Percentiles rank a stretch among this genome's conserved stretches.
These are phyloP conservation scores for Bubo blakistoni DNA, from an alignment of 2,113 vertebrate genomes.

Conservation along the genomic window DNA sequence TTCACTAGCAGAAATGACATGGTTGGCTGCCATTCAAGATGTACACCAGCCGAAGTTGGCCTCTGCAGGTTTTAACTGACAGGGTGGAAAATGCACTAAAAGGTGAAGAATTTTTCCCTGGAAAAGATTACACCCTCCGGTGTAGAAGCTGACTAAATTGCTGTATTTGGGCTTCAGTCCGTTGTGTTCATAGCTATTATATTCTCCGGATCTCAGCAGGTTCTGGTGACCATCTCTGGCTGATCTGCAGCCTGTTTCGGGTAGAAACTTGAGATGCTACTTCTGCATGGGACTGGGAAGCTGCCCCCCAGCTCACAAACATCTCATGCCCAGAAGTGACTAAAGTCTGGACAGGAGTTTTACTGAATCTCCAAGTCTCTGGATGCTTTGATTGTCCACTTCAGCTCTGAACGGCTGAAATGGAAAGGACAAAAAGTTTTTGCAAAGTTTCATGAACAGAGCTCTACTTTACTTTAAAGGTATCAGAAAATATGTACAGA, in stretches of 20 bases:
- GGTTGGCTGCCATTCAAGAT: background rate
- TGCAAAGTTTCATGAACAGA: background rate
- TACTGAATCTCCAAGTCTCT: background rate
- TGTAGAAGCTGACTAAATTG: background rate
- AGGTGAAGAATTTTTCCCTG: background rate
- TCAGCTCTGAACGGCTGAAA: background rate
- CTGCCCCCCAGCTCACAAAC: background rate
- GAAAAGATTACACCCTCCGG: background rate
- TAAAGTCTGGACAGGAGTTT: background rate
- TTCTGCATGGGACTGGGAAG: background rate
- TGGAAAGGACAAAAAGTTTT: background rate
- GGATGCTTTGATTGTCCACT: background rate
- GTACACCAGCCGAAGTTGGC: background rate
- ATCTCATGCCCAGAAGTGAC: background rate
- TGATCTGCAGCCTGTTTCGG: background rate
- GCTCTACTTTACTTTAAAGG: background rate
- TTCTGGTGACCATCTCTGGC: background rate
- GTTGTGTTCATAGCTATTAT: background rate
- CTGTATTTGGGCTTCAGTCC: background rate
- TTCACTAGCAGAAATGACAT: background rate
- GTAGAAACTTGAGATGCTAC: rapidly evolving
- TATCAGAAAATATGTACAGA: background rate
- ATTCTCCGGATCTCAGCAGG: background rate
- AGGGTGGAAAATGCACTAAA: background rate
- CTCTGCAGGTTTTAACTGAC: background rate